Evolutionary conservation across 2,888 invertebrate species (phyloP), one percentile per base, ranked within the genome.

Genomic region (Lacanobia oleracea): DNA sequence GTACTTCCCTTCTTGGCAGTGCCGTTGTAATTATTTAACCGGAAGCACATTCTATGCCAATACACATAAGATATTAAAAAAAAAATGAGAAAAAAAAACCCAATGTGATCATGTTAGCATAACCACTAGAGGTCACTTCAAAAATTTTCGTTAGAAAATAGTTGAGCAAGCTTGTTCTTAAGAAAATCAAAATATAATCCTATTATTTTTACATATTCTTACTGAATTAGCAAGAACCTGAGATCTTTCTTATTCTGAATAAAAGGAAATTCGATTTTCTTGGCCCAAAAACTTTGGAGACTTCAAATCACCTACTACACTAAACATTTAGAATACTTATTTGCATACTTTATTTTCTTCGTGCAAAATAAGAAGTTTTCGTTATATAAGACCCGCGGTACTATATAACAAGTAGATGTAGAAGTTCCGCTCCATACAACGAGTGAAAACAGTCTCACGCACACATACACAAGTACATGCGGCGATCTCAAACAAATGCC

Each of bases 281-380:
- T 40, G 2, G 1, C n/a, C 37, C 27, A 43, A 62, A 62, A 37
- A 48, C 65, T 62, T 45, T 10, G 6, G 71, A 71, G 76, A 59
- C 62, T 54, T n/a, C 21, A 63, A 71, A 78, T 59, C 27, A 33
- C 65, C 27, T 70, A 67, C 43, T 59, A 54, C 27, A 60, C 76
- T 18, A 21, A 54, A 37, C 51, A 75, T 77, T 69, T 21, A 27
- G 6, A 33, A 33, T 16, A 59, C 67, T 53, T 53, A 67, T 77
- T 79, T 78, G 57, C 82, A 83, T 83, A 76, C 54, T 79, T 67
- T 79, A 82, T 74, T 69, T 72, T 45, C 40, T 72, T 33, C 69
- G 57, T 62, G n/a, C 43, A 56, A 72, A 67, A 67, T 64, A 79
- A 72, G 66, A 63, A 70, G 37, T 51, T 67, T 70, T 66, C 48